Evolutionary conservation across 2,113 vertebrate species (phyloP).

Genomic region (Poeciliopsis prolifica): DNA sequence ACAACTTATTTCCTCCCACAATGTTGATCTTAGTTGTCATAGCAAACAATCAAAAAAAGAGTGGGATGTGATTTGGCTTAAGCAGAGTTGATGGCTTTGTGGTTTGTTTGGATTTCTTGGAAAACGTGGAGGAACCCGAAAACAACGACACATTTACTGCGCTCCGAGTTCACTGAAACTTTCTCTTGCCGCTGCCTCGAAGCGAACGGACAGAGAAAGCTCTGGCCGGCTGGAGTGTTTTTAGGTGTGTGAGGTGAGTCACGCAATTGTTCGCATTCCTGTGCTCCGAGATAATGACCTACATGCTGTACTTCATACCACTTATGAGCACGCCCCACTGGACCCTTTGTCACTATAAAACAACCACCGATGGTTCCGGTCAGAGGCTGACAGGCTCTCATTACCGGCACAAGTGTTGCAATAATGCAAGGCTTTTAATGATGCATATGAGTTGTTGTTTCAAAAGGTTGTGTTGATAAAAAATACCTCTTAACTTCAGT

Average conservation of each 20-base stretch:
- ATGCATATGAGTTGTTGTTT: not conserved
- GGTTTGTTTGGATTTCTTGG: not conserved
- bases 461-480: not conserved
- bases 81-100: not conserved
- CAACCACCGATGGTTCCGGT: not conserved
- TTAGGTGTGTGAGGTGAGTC: slow-evolving; percentile 54
- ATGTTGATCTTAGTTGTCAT: not conserved
- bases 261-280: slow-evolving; percentile 67
- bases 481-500: not conserved
- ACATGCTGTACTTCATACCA: not conserved
- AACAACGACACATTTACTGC: not conserved
- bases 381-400: not conserved
- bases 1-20: not conserved
- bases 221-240: slow-evolving; percentile 51
- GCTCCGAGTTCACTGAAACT: slow-evolving; percentile 1
- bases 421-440: not conserved
- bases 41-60: not conserved
- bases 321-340: slow-evolving; percentile 21
- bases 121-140: not conserved
- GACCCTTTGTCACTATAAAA: slow-evolving; percentile 3
- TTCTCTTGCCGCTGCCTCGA: slow-evolving; percentile 17
- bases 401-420: not conserved
- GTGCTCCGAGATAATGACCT: slow-evolving; percentile 40
- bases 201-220: slow-evolving; percentile 22
- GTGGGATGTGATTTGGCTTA: not conserved